Base-by-base conservation (phyloP, 2,888 invertebrate genomes). In the Phalangium opilio region DNA sequence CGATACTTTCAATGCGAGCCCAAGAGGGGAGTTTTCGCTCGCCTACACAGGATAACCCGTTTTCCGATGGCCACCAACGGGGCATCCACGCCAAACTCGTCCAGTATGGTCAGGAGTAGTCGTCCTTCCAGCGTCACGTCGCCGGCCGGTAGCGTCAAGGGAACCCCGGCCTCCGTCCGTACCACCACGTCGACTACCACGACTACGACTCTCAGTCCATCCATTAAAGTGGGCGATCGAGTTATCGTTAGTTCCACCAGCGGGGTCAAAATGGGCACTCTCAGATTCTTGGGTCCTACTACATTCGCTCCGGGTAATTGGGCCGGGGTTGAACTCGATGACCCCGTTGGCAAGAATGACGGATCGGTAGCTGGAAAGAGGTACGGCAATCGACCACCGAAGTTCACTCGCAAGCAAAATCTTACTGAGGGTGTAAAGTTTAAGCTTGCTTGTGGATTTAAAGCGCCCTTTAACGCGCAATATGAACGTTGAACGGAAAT, bases 291-390 rank as follows among this genome's bases (percentile, higher is more conserved):
- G 55, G 95, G 95, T 20, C 70, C 74, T 44, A 85, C 93, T 32
- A 83, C 87, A 60, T 95, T 95, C 67, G 90, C 93, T 1, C 67
- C 79, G 33, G 95, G 95, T 33, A 79, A 87, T 58, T 95, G 93
- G 93, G 91, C 85, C 52, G 95, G 95, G 19, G 82, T 96, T 17
- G 91, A 95, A 66, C 72, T 96, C 57, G 91, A 93, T 64, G 89
- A 91, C 56, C 80, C 87, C 1, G 70, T 81, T 50, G 96, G 96
- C 45, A 95, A 95, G 70, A 95, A 96, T 67, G 91, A 96, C 63
- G 95, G 96, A 49, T 79, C 85, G 43, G 89, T 95, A 32, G 84
- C 80, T 55, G 91, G 87, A 47, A 81, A 80, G 68, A 82, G 87
- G 89, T 93, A 67, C 60, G 48, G n/a, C n/a, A 32, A 43, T 33